Evolutionary conservation across 2,113 vertebrate species (phyloP).

Genomic region (Lichenostomus cassidix): DNA sequence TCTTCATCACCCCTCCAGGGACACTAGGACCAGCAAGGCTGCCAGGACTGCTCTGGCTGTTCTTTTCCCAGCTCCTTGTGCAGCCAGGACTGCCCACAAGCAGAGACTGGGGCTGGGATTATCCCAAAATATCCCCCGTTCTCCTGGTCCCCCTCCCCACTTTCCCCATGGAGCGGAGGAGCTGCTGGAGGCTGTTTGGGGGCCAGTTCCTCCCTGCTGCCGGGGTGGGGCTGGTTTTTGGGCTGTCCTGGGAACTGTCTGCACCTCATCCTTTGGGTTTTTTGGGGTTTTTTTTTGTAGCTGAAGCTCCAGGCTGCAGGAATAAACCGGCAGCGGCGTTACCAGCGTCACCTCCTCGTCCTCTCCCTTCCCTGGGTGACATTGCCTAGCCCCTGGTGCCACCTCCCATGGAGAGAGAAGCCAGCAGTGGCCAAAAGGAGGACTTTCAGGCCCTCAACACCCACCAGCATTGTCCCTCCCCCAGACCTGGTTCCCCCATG

Average conservation of each 20-base stretch:
- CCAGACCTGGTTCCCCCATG: fast-evolving
- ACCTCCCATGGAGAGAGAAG: not conserved
- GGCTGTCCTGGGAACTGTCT: not conserved
- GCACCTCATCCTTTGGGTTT: not conserved
- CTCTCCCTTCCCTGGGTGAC: not conserved
- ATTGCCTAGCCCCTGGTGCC: not conserved
- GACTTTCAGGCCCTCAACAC: not conserved
- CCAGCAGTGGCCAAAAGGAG: not conserved
- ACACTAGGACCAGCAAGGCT: not conserved
- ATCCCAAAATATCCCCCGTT: not conserved
- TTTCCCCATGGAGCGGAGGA: not conserved
- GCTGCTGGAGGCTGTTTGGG: not conserved
- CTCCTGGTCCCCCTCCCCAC: not conserved
- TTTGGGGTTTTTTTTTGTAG: not conserved
- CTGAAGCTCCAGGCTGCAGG: not conserved
- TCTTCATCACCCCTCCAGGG: not conserved
- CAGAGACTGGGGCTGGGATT: not conserved
- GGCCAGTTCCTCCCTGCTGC: not conserved
- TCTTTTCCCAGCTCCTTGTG: not conserved
- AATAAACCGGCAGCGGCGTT: constrained; percentile 7
- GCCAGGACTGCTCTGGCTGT: not conserved
- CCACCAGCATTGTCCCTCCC: not conserved
- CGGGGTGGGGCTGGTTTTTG: not conserved
- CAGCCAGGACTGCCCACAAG: not conserved
- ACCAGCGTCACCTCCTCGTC: fast-evolving